These are phyloP conservation scores for Hydractinia symbiolongicarpus DNA, from an alignment of 30 jellyfish, hydroid and myxozoan genomes.

Conservation along the genomic window DNA sequence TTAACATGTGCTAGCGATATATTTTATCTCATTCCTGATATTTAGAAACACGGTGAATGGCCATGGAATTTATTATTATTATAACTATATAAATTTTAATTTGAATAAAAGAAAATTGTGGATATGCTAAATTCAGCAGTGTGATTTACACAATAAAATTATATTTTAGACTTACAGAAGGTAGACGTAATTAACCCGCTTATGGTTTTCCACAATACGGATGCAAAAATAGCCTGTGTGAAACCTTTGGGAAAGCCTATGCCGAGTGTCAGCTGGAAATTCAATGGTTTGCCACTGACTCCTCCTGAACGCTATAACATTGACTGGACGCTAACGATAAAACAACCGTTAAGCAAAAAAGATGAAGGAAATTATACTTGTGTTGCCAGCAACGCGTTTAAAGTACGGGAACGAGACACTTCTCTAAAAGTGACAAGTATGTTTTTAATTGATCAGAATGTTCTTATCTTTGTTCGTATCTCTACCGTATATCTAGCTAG, in stretches of 20 bases:
- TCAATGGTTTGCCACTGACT: slow-evolving; percentile 47
- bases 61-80: too few species aligned
- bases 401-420: slow-evolving; percentile 53
- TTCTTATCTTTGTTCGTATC: too few species aligned
- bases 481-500: too few species aligned
- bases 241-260: slow-evolving; percentile 60
- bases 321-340: slow-evolving; percentile 20
- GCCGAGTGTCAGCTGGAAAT: slow-evolving; percentile 39
- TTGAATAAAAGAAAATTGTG: too few species aligned
- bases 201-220: slow-evolving; percentile 23
- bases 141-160: too few species aligned
- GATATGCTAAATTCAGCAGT: too few species aligned
- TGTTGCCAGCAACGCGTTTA: slow-evolving; percentile 55
- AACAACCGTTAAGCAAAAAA: slow-evolving; percentile 11
- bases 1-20: too few species aligned
- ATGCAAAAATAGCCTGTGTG: slow-evolving; percentile 49
- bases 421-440: slow-evolving; percentile 53
- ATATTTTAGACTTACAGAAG: slow-evolving; percentile 45
- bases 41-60: too few species aligned
- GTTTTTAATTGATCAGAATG: background rate
- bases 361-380: slow-evolving; percentile 81
- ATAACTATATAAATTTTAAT: too few species aligned
- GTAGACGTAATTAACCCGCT: slow-evolving; percentile 49
- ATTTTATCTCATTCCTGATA: too few species aligned
- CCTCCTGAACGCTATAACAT: background rate